phyloP scores from a whole-genome alignment of 2,113 vertebrate species.

The Phalacrocorax aristotelis region DNA sequence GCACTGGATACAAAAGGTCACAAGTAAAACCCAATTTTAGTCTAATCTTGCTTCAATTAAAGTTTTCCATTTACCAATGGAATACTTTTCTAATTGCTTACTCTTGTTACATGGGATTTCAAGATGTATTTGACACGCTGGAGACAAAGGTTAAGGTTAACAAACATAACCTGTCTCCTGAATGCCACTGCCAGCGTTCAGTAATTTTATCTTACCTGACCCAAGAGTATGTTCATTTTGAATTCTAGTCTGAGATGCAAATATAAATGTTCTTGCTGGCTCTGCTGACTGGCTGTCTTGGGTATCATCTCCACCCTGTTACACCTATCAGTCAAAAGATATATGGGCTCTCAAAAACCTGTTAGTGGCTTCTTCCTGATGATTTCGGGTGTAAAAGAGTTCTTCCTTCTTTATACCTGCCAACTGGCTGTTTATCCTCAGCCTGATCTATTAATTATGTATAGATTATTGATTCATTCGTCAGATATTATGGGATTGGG shows the following conservation, averaged over 20 bases:
- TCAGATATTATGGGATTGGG: neutral
- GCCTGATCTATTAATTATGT: neutral
- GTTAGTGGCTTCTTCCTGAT: neutral
- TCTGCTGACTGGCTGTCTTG: neutral
- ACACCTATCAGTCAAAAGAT: neutral
- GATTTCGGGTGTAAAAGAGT: neutral
- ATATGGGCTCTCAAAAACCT: neutral
- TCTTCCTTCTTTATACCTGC: neutral
- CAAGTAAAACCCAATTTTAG: conserved; percentile 7
- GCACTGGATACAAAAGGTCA: conserved; percentile 23
- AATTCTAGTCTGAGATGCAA: conserved; percentile 1
- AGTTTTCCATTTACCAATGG: conserved; percentile 4
- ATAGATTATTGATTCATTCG: neutral
- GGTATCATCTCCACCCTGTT: neutral
- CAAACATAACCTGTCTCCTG: conserved; percentile 24
- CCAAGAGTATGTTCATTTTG: neutral
- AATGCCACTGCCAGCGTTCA: conserved; percentile 19
- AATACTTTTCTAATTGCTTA: conserved; percentile 34
- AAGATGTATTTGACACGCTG: conserved; percentile 19
- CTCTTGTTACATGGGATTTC: neutral
- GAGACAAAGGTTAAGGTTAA: conserved; percentile 30
- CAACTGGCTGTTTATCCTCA: neutral
- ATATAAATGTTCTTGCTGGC: neutral
- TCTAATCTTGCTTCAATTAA: conserved; percentile 17
- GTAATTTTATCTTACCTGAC: neutral